phyloP scores from a whole-genome alignment of 2,113 vertebrate species.

The Leptocoma aspasia region DNA sequence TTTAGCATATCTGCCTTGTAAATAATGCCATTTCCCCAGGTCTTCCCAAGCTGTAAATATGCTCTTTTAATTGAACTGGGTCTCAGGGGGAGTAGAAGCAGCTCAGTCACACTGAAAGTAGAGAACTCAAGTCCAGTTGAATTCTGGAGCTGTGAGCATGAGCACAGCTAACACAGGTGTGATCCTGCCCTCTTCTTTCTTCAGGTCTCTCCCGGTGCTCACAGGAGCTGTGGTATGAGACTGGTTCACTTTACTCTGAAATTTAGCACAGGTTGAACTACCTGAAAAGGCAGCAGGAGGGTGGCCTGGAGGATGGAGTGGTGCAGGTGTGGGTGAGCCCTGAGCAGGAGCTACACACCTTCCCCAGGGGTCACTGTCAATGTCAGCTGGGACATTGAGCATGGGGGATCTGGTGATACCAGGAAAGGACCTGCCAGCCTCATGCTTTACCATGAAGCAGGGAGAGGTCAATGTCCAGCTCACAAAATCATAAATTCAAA shows the following conservation, averaged over 20 bases:
- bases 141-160: not conserved
- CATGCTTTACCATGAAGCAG: not conserved
- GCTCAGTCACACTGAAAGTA: not conserved
- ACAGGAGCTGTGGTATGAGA: not conserved
- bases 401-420: not conserved
- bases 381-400: not conserved
- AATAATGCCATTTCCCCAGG: not conserved
- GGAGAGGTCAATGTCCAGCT: not conserved
- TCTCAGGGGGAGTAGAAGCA: rapidly evolving
- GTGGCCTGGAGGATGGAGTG: not conserved
- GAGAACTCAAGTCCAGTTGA: not conserved
- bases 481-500: not conserved
- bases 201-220: not conserved
- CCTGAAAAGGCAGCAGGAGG: not conserved
- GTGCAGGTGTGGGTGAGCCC: not conserved
- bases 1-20: not conserved
- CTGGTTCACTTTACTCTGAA: not conserved
- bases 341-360: not conserved
- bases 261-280: not conserved
- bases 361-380: not conserved
- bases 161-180: not conserved
- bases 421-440: not conserved
- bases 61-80: not conserved
- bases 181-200: not conserved
- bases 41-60: not conserved